Base-by-base conservation (phyloP, 2,888 invertebrate genomes). In the Spodoptera littoralis region DNA sequence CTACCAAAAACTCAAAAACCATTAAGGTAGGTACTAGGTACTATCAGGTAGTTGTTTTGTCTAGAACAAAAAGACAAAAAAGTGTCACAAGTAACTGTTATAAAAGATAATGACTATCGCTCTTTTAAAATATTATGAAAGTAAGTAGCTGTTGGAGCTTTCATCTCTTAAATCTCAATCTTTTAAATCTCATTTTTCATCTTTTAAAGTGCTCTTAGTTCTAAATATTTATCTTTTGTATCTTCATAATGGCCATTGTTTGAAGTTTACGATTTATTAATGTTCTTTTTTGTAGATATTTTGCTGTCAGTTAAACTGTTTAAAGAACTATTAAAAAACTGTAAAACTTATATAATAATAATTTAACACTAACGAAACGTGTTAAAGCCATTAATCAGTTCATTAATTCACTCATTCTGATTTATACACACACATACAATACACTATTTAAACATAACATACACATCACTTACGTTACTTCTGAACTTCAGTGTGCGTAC, bases 121-220 rank as follows among this genome's bases (percentile, higher is more conserved):
- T 79, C 73, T 76, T 79, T 77, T 66, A 77, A 79, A 79, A 77
- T 79, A 68, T 76, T 79, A 67, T 73, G 77, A 79, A 79, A 79
- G 76, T 68, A 59, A 63, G 75, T 57, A 68, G 59, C 49, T 59
- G 54, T 50, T 13, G 18, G 30, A 13, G 54, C 70, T 75, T 68
- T 66, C 70, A 67, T 75, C 66, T 75, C 43, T 22, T 22, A 63
- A 70, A 79, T 79, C 62, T 60, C 51, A 79, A 75, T 71, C 75
- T 46, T 68, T 76, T 51, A 70, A 42, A 73, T 79, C 66, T 69
- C 70, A 79, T 76, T 79, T 77, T 76, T 69, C 71, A 79, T 57
- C 66, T 45, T 67, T 72, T 64, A 48, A 72, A 60, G 65, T 76
- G 65, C 62, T 72, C 67, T 77, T 63, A 75, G 70, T 64, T 70